A percentile compares a stretch with the other conserved stretches of the same genome.
These are phyloP conservation scores for Anhinga rufa DNA, from an alignment of 2,113 vertebrate genomes.

Conservation along the genomic window DNA sequence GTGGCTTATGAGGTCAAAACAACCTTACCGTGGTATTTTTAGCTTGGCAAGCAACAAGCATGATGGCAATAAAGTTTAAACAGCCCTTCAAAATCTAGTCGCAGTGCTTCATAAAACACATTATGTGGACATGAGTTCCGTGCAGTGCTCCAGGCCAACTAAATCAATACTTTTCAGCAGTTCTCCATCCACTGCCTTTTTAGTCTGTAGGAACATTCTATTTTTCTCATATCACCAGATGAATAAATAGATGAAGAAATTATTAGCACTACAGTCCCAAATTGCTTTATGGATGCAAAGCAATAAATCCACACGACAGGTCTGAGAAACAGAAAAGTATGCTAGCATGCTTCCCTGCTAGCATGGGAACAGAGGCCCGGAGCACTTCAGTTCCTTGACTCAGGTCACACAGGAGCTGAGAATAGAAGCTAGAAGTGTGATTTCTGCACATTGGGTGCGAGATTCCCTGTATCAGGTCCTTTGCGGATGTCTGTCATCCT, in stretches of 20 bases:
- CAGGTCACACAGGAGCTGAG: not conserved
- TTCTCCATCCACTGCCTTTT: not conserved
- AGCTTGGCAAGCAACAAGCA: not conserved
- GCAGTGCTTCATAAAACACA: not conserved
- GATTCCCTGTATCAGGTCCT: not conserved
- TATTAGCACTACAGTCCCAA: not conserved
- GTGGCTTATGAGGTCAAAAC: conserved; percentile 17
- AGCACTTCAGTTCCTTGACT: not conserved
- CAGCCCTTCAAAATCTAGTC: not conserved
- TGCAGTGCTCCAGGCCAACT: not conserved
- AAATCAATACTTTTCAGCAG: not conserved
- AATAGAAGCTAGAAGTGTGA: not conserved
- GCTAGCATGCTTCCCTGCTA: not conserved
- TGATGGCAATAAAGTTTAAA: not conserved
- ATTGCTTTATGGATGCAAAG: not conserved
- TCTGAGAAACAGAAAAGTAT: not conserved
- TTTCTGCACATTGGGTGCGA: not conserved
- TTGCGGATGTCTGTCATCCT: not conserved
- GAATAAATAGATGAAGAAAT: not conserved
- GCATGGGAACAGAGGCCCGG: not conserved
- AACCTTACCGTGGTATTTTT: conserved; percentile 39
- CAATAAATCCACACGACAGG: not conserved
- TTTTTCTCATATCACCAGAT: not conserved
- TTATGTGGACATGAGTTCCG: not conserved
- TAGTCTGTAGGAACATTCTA: not conserved